Conservation (phyloP, 1,140 invertebrate species). For the Matsumurasca onukii region DNA sequence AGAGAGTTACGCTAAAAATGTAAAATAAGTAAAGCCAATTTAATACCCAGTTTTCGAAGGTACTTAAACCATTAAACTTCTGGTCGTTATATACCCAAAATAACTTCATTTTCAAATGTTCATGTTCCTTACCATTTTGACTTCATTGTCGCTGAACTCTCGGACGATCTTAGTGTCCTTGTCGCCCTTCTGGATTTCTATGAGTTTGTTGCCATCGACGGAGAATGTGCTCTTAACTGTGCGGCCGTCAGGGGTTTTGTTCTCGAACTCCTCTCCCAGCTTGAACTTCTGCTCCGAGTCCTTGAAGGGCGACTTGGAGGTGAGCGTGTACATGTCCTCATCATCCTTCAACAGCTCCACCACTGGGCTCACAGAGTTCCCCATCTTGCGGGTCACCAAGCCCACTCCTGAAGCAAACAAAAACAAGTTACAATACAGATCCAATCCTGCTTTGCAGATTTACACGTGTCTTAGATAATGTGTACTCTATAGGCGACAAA, state of each 20-base stretch:
- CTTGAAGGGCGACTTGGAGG: constrained; percentile 83
- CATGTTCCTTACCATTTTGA: constrained; percentile 41
- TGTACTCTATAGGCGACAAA: too few species aligned
- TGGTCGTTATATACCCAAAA: too few species aligned
- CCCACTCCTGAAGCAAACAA: constrained; percentile 56
- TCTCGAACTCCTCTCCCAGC: constrained; percentile 80
- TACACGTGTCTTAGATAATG: too few species aligned
- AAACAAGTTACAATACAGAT: too few species aligned
- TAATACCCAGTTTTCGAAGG: too few species aligned
- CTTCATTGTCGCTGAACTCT: constrained; percentile 41
- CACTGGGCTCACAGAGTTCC: constrained; percentile 69
- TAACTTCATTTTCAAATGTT: too few species aligned
- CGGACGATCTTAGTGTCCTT: constrained; percentile 42
- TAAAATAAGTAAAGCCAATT: too few species aligned
- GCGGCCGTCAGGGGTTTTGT: constrained; percentile 83
- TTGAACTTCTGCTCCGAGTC: constrained; percentile 76
- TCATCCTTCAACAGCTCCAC: constrained; percentile 71
- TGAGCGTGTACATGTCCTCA: constrained; percentile 70
- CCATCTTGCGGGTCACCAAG: constrained; percentile 72
- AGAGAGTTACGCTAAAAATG: too few species aligned
- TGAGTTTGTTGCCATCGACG: constrained; percentile 66
- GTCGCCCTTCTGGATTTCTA: constrained; percentile 62
- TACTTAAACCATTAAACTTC: too few species aligned
- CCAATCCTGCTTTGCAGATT: too few species aligned
- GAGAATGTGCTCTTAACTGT: constrained; percentile 74